Evolutionary conservation across 2,113 vertebrate species (phyloP).

Genomic region (Copsychus sechellarum): DNA sequence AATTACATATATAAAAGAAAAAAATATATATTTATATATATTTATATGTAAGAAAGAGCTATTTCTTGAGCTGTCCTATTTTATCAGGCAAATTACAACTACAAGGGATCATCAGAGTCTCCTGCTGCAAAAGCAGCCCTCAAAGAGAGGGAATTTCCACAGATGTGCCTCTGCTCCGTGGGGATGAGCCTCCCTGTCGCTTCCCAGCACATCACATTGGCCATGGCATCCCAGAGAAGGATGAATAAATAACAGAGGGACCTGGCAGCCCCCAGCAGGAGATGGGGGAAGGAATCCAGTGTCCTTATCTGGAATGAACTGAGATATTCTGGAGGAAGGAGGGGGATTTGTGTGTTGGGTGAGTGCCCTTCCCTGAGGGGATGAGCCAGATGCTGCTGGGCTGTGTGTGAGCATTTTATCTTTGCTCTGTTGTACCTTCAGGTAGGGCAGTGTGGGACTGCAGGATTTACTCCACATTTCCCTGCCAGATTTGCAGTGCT

Average conservation of each 20-base stretch:
- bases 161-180: not conserved
- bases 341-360: accelerated
- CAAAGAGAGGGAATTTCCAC: conserved; percentile 2
- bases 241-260: not conserved
- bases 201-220: not conserved
- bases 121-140: not conserved
- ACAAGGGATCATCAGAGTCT: not conserved
- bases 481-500: not conserved
- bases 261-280: not conserved
- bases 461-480: not conserved
- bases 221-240: not conserved
- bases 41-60: not conserved
- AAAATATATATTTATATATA: not conserved
- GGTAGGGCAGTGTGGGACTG: not conserved
- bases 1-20: not conserved
- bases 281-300: not conserved
- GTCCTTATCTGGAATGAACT: not conserved
- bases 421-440: not conserved
- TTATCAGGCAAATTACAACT: not conserved
- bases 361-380: not conserved
- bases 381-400: not conserved
- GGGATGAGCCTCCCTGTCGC: not conserved
- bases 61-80: not conserved
- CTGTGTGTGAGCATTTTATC: not conserved
- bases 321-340: not conserved